phyloP scores from a whole-genome alignment of 2,797 vertebrate species.

The Eulemur rubriventer region DNA sequence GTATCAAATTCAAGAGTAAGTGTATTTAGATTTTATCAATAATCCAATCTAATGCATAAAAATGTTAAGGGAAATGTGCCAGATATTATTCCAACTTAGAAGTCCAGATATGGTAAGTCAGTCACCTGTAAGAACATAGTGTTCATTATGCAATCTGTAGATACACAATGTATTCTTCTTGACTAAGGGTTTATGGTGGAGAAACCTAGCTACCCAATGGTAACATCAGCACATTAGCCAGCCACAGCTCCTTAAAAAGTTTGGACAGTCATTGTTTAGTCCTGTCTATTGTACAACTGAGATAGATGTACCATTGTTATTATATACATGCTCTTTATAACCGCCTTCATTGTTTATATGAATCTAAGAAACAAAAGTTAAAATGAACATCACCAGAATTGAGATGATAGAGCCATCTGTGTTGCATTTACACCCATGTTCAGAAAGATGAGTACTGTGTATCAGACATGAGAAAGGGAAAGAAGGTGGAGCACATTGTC shows the following conservation, averaged over 20 bases:
- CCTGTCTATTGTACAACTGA: not conserved
- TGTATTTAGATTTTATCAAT: not conserved
- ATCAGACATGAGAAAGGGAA: not conserved
- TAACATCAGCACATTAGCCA: not conserved
- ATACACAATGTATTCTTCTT: not conserved
- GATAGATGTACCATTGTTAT: not conserved
- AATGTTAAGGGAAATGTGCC: not conserved
- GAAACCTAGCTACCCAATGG: not conserved
- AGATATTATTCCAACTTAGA: not conserved
- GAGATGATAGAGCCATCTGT: not conserved
- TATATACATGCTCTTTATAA: slow-evolving; percentile 22
- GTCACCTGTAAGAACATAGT: not conserved
- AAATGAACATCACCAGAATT: not conserved
- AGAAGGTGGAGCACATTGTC: not conserved
- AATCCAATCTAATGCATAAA: not conserved
- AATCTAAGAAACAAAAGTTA: not conserved
- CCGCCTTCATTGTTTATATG: not conserved
- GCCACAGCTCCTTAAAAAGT: not conserved
- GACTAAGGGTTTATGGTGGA: not conserved
- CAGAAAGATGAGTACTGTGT: not conserved
- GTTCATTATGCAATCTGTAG: not conserved
- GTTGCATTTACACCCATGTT: not conserved
- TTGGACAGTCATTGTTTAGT: not conserved
- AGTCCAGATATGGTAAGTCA: not conserved
- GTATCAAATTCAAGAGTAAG: not conserved